Conservation (phyloP, 2,113 vertebrate species). For the Lampris megalopsis region DNA sequence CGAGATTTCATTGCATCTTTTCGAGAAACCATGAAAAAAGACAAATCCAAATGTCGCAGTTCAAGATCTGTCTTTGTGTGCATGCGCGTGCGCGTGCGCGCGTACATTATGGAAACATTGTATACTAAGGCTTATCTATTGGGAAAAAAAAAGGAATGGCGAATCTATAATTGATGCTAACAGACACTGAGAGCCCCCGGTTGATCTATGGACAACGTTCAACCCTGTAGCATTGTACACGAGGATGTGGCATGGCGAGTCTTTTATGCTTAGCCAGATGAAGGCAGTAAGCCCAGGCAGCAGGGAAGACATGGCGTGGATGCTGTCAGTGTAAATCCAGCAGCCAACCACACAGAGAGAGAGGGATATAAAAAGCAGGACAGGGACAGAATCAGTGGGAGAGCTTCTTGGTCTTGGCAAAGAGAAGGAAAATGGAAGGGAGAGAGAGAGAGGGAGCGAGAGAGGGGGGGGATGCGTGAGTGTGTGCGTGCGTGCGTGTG, state of each 20-base stretch:
- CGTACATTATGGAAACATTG: neutral
- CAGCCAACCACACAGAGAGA: constrained; percentile 45
- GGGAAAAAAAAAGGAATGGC: constrained; percentile 1
- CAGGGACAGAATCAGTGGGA: constrained; percentile 50
- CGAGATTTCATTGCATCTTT: neutral
- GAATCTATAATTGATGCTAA: constrained; percentile 4
- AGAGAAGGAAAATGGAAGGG: constrained; percentile 24
- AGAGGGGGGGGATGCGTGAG: neutral
- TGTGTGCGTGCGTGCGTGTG: constrained; percentile 24
- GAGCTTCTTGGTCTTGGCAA: constrained; percentile 52
- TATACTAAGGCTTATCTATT: neutral
- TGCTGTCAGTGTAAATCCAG: constrained; percentile 59
- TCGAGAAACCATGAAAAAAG: neutral
- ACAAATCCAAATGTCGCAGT: neutral
- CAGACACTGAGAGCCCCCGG: constrained; percentile 30
- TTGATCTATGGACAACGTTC: constrained; percentile 31
- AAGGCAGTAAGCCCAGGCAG: constrained; percentile 62
- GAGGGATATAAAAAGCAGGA: constrained; percentile 64
- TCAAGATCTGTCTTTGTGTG: neutral
- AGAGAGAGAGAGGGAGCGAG: neutral
- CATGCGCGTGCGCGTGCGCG: neutral
- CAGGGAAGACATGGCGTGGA: constrained; percentile 63
- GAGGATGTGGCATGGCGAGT: constrained; percentile 49
- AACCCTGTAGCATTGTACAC: constrained; percentile 13
- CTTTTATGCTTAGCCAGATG: constrained; percentile 50